phyloP scores from a whole-genome alignment of 2,113 vertebrate genomes.

The Hystrix brachyura region DNA sequence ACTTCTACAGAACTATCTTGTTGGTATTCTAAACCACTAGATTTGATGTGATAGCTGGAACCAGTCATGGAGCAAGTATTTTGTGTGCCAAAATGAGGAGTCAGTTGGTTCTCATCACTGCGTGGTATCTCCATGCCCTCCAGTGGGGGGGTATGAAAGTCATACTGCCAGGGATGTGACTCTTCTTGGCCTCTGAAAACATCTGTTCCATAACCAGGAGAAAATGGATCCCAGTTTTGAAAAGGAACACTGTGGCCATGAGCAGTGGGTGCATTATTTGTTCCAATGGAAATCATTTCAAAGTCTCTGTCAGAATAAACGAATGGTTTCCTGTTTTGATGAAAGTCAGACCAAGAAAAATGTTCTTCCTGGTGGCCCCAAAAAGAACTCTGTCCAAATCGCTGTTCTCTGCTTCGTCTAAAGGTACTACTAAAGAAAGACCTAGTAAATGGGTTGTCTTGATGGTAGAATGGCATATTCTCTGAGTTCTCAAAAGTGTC shows the following conservation, averaged over 20 bases:
- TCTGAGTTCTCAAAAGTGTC: constrained; percentile 86
- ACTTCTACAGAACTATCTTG: background rate
- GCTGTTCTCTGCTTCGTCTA: constrained; percentile 77
- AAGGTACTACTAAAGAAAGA: constrained; percentile 79
- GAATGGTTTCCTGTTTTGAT: constrained; percentile 79
- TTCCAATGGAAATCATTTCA: constrained; percentile 81
- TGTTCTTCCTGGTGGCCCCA: constrained; percentile 78
- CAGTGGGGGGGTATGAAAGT: constrained; percentile 65
- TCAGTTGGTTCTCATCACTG: constrained; percentile 24
- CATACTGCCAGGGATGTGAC: constrained; percentile 60
- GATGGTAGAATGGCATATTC: constrained; percentile 84
- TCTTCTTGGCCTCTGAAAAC: constrained; percentile 70
- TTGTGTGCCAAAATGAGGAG: background rate
- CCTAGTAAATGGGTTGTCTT: constrained; percentile 81
- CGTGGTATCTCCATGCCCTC: constrained; percentile 79
- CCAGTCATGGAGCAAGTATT: background rate
- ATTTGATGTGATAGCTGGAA: constrained; percentile 20
- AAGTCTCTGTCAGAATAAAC: constrained; percentile 81
- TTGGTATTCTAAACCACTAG: background rate
- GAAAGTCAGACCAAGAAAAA: constrained; percentile 79
- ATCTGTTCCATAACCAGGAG: constrained; percentile 17
- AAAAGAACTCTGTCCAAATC: constrained; percentile 75
- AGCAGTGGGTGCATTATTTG: constrained; percentile 68
- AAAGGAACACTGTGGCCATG: background rate
- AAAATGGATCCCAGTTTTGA: constrained; percentile 54